These are phyloP conservation scores for Hanleya hanleyi DNA, from an alignment of 2,888 invertebrate genomes.

Conservation along the genomic window DNA sequence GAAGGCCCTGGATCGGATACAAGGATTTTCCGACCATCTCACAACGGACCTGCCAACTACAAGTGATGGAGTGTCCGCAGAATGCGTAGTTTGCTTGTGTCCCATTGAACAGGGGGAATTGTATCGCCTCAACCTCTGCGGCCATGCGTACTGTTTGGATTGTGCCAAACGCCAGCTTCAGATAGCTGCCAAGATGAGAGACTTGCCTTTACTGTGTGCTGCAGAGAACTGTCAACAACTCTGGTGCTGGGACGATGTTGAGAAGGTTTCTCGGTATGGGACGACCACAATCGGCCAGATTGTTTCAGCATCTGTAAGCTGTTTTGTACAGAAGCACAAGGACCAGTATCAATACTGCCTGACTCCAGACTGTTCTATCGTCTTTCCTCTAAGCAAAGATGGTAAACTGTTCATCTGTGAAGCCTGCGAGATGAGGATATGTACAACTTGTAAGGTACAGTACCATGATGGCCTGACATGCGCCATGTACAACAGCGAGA, in stretches of 20 bases:
- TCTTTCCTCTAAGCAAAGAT: conserved; percentile 50
- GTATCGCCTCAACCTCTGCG: conserved; percentile 62
- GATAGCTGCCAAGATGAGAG: conserved; percentile 40
- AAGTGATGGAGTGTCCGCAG: conserved; percentile 23
- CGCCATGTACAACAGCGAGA: conserved; percentile 41
- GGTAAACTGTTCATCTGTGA: conserved; percentile 45
- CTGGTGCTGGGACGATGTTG: conserved; percentile 50
- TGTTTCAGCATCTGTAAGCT: conserved; percentile 41
- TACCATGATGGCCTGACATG: conserved; percentile 62
- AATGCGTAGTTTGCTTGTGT: conserved; percentile 63
- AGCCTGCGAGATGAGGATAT: conserved; percentile 47
- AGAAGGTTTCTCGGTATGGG: conserved; percentile 30
- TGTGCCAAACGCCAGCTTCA: conserved; percentile 49
- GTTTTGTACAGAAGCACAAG: conserved; percentile 45
- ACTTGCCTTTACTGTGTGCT: conserved; percentile 57
- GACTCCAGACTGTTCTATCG: conserved; percentile 61
- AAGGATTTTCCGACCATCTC: background rate
- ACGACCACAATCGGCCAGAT: conserved; percentile 33
- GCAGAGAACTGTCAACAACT: conserved; percentile 47
- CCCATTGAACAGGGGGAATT: conserved; percentile 48
- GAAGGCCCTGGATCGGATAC: conserved; percentile 31
- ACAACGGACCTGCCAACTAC: background rate
- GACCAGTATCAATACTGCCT: conserved; percentile 52
- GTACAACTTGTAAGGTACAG: conserved; percentile 55
- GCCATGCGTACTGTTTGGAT: conserved; percentile 61